Evolutionary conservation across 2,888 invertebrate genomes (phyloP).

Genomic region (Lithophane semibrunnea): DNA sequence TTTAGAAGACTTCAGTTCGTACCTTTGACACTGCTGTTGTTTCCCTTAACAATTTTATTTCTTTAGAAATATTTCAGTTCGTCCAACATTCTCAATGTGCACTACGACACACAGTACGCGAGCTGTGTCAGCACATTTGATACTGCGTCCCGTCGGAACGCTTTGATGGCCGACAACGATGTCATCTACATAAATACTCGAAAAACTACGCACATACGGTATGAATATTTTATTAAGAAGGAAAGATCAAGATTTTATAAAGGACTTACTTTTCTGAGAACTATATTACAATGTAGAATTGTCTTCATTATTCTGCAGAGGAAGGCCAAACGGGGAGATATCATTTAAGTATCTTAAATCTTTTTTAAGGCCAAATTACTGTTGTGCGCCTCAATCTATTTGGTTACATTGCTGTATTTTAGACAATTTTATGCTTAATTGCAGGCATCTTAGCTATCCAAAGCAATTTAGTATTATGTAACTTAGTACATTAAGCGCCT

Average conservation of each 20-base stretch:
- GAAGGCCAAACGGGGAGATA: not conserved
- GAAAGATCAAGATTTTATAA: not conserved
- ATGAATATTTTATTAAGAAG: slow-evolving; percentile 19
- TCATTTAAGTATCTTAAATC: too few relatives aligned
- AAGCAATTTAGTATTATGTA: not conserved
- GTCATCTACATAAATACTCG: slow-evolving; percentile 5
- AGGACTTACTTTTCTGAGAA: not conserved
- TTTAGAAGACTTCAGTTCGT: too few relatives aligned
- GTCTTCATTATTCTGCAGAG: not conserved
- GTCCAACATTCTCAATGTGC: too few relatives aligned
- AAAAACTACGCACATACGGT: slow-evolving; percentile 1
- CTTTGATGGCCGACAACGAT: slow-evolving; percentile 14
- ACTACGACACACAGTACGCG: slow-evolving; percentile 10
- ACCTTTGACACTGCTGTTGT: too few relatives aligned
- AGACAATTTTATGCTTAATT: not conserved
- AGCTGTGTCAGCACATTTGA: slow-evolving; percentile 31
- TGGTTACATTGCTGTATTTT: not conserved
- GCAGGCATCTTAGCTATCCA: not conserved
- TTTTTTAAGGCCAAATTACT: too few relatives aligned
- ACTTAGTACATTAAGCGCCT: too few relatives aligned
- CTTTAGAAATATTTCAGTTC: too few relatives aligned
- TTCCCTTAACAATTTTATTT: too few relatives aligned
- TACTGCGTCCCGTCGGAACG: slow-evolving; percentile 18
- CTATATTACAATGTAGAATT: not conserved
- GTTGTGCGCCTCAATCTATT: not conserved